These are phyloP conservation scores for Goniozus legneri DNA, from an alignment of 1,140 invertebrate species.

Conservation along the genomic window DNA sequence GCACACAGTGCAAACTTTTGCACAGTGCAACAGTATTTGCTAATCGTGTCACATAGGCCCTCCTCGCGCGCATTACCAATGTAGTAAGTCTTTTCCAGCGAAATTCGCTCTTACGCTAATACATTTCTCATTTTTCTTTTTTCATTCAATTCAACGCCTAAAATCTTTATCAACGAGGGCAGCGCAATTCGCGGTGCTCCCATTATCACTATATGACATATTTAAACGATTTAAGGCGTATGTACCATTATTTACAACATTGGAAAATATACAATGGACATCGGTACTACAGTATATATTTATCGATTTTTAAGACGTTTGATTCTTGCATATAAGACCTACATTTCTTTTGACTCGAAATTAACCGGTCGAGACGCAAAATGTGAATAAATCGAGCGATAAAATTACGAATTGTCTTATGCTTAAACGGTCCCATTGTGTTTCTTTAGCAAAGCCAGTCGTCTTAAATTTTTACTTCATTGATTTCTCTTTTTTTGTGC, in stretches of 20 bases:
- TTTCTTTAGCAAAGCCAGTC: slow-evolving; percentile 27
- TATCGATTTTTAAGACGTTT: slow-evolving; percentile 28
- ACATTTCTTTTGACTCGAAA: neutral
- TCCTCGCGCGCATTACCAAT: no score
- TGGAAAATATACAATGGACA: slow-evolving; percentile 37
- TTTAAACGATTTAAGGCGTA: slow-evolving; percentile 26
- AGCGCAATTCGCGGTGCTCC: no score
- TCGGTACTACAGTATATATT: slow-evolving; percentile 29
- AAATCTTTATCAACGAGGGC: no score
- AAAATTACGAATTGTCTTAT: slow-evolving; percentile 26
- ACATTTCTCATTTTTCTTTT: no score
- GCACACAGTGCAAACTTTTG: no score
- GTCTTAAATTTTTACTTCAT: slow-evolving; percentile 11
- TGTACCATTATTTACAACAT: slow-evolving; percentile 34
- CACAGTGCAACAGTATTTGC: no score
- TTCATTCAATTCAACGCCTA: no score
- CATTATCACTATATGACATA: slow-evolving; percentile 20
- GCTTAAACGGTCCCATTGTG: slow-evolving; percentile 29
- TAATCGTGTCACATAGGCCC: no score
- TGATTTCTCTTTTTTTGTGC: neutral
- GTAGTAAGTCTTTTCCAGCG: no score
- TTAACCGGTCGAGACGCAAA: slow-evolving; percentile 8
- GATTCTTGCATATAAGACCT: slow-evolving; percentile 29
- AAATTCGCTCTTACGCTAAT: no score
- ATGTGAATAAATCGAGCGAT: slow-evolving; percentile 2